Evolutionary conservation across 2,888 invertebrate genomes (phyloP).

Genomic region (Hirtodrosophila cameraria): DNA sequence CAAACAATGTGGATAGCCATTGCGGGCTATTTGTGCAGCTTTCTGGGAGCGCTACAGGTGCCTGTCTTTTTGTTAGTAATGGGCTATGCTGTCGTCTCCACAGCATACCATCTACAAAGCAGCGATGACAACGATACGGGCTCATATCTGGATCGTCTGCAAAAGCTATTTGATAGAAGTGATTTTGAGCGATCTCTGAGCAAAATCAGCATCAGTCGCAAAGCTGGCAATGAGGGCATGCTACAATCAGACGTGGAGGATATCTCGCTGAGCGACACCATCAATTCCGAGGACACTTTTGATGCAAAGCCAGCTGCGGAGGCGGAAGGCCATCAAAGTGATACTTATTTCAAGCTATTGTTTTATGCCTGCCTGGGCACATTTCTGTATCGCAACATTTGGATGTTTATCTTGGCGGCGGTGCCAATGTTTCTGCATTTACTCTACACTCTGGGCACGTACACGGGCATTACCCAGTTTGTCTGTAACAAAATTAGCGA

Average conservation of each 20-base stretch:
- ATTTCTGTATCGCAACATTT: conserved; percentile 93
- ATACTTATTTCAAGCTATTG: conserved; percentile 90
- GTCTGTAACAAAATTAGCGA: conserved; percentile 68
- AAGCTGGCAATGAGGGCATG: conserved; percentile 68
- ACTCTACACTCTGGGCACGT: conserved; percentile 71
- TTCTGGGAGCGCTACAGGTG: conserved; percentile 91
- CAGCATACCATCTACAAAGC: conserved; percentile 83
- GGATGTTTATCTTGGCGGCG: conserved; percentile 91
- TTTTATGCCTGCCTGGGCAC: conserved; percentile 93
- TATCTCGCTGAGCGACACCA: conserved; percentile 79
- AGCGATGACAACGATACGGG: conserved; percentile 63
- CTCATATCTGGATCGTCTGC: conserved; percentile 72
- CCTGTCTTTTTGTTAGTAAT: conserved; percentile 89
- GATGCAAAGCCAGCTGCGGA: conserved; percentile 61
- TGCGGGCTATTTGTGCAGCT: conserved; percentile 90
- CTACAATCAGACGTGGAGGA: conserved; percentile 78
- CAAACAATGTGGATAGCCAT: conserved; percentile 90
- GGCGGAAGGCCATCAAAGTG: conserved; percentile 85
- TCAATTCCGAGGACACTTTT: conserved; percentile 75
- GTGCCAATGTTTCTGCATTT: conserved; percentile 87
- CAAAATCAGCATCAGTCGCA: conserved; percentile 81
- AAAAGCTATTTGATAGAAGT: conserved; percentile 77
- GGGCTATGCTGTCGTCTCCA: conserved; percentile 84
- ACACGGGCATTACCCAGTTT: conserved; percentile 80
- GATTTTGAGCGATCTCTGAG: conserved; percentile 79